Evolutionary conservation across 2,797 vertebrate genomes (phyloP).

Genomic region (Eurystomus glaucurus): DNA sequence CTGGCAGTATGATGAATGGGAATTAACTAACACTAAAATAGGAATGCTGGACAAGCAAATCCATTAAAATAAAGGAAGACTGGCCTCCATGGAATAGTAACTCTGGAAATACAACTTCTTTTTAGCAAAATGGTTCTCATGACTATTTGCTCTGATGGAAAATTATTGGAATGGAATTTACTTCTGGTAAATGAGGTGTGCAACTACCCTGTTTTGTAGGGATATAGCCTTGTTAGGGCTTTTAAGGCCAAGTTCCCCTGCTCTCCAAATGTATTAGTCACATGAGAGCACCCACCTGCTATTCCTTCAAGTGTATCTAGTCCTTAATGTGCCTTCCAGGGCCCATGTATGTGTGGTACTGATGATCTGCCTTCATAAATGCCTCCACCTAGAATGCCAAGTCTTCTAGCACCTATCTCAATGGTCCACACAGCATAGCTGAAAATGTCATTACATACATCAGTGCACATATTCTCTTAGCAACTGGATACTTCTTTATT

Average conservation of each 20-base stretch:
- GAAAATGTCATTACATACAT: background rate
- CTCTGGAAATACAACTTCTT: background rate
- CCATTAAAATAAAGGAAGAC: background rate
- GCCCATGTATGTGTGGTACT: background rate
- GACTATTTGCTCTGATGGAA: background rate
- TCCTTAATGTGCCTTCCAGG: background rate
- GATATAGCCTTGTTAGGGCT: background rate
- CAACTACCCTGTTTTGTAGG: background rate
- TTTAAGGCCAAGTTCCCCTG: background rate
- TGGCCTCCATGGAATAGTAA: background rate
- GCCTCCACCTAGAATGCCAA: background rate
- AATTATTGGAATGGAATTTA: background rate
- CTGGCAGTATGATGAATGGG: background rate
- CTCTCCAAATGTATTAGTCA: background rate
- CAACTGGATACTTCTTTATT: background rate
- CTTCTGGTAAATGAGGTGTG: background rate
- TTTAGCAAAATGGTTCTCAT: background rate
- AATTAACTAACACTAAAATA: conserved; percentile 17
- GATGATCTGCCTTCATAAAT: background rate
- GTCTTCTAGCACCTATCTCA: background rate
- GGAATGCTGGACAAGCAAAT: background rate
- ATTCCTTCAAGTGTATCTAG: background rate
- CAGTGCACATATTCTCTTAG: background rate
- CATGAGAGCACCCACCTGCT: background rate
- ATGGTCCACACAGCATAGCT: background rate